These are phyloP conservation scores for Cerceris ruficornis DNA, from an alignment of 2,888 invertebrate species.

Conservation along the genomic window DNA sequence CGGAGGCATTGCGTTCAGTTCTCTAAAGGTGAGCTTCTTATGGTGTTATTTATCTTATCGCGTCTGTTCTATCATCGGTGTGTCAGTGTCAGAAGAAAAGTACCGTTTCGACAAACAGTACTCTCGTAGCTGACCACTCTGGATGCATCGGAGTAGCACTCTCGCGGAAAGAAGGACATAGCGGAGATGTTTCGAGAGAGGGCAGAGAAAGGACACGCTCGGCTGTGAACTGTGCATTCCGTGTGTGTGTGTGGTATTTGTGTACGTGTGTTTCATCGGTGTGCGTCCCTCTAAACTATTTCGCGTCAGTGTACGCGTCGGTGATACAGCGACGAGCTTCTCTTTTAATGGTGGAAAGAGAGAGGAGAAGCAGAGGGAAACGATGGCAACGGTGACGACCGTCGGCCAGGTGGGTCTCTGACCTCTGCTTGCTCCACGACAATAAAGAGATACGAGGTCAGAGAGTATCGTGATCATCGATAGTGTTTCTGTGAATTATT, in stretches of 20 bases:
- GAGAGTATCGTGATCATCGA: background rate
- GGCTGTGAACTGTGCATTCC: conserved; percentile 44
- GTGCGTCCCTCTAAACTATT: conserved; percentile 18
- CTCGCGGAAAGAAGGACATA: background rate
- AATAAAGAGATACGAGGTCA: conserved; percentile 27
- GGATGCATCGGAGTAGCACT: background rate
- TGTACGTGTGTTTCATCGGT: background rate
- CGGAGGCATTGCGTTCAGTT: conserved; percentile 16
- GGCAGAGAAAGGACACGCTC: conserved; percentile 59
- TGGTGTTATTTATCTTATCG: conserved; percentile 52
- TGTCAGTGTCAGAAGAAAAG: conserved; percentile 8
- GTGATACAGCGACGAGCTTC: conserved; percentile 12
- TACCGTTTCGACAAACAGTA: background rate
- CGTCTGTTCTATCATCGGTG: background rate
- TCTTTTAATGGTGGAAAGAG: conserved; percentile 34
- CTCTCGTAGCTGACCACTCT: too few species aligned
- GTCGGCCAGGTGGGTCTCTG: conserved; percentile 69
- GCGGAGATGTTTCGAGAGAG: conserved; percentile 22
- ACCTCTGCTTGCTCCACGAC: conserved; percentile 44
- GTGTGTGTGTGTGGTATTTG: conserved; percentile 29
- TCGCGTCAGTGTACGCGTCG: conserved; percentile 12
- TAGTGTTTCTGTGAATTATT: conserved; percentile 14
- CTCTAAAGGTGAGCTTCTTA: conserved; percentile 1
- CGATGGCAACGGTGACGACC: conserved; percentile 57
- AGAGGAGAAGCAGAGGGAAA: conserved; percentile 35